A percentile compares a stretch with the other conserved stretches of the same genome.
Evolutionary conservation across 2,888 invertebrate genomes (phyloP).

Genomic region (Leucozona laternaria): DNA sequence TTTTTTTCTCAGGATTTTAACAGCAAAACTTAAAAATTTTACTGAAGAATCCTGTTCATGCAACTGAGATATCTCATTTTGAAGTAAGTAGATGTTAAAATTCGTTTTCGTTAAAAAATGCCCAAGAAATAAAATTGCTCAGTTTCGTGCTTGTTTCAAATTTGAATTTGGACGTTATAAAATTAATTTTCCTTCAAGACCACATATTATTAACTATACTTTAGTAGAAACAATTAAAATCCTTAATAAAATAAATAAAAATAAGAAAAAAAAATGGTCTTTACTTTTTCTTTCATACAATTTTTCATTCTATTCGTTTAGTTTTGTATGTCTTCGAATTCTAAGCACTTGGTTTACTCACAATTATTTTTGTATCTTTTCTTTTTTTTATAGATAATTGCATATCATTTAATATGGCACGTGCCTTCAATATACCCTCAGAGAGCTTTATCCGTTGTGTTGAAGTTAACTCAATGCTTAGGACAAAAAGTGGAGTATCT

Average conservation of each 20-base stretch:
- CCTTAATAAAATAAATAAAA: not conserved
- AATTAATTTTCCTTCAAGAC: too few species aligned
- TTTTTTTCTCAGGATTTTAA: too few species aligned
- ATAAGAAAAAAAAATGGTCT: not conserved
- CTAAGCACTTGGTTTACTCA: not conserved
- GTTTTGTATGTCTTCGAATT: not conserved
- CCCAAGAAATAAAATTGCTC: too few species aligned
- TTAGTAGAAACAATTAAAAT: not conserved
- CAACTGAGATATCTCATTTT: too few species aligned
- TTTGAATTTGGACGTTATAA: too few species aligned
- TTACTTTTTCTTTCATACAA: not conserved
- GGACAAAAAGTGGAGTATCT: constrained; percentile 76
- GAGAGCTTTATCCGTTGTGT: constrained; percentile 63
- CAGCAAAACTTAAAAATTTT: too few species aligned
- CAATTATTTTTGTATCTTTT: constrained; percentile 3
- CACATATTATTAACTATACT: too few species aligned
- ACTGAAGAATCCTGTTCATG: too few species aligned
- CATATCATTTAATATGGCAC: constrained; percentile 43
- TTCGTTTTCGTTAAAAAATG: too few species aligned
- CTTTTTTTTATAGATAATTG: constrained; percentile 51
- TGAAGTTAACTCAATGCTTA: constrained; percentile 35
- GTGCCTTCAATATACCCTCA: constrained; percentile 48
- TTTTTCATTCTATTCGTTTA: not conserved
- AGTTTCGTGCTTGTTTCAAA: too few species aligned
- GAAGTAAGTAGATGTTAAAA: too few species aligned